Evolutionary conservation across 2,888 invertebrate species (phyloP).

Genomic region (Lasioglossum pauxillum): DNA sequence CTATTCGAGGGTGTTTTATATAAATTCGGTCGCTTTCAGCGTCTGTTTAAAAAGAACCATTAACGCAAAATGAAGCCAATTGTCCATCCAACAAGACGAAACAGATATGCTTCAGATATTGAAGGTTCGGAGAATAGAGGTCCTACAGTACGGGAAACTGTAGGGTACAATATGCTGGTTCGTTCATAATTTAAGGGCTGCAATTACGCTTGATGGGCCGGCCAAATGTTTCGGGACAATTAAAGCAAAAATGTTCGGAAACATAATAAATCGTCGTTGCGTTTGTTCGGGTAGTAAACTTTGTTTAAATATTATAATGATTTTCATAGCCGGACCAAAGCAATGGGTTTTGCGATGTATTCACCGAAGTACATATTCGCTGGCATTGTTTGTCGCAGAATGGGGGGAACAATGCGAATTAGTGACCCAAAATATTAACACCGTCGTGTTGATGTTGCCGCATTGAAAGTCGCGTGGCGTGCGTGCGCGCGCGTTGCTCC

Average conservation of each 20-base stretch:
- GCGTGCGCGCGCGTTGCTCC: not conserved
- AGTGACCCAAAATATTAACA: slow-evolving; percentile 24
- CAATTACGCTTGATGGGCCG: not conserved
- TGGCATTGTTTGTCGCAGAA: not conserved
- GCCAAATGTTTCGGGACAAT: not conserved
- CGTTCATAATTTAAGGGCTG: not conserved
- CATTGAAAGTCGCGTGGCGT: not conserved
- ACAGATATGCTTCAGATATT: too few species aligned
- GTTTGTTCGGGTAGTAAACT: not conserved
- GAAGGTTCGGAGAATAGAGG: not conserved
- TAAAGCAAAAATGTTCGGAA: not conserved
- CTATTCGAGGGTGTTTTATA: too few species aligned
- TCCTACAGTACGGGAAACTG: not conserved
- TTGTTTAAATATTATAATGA: not conserved
- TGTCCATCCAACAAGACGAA: too few species aligned
- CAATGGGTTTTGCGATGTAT: not conserved
- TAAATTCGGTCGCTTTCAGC: too few species aligned
- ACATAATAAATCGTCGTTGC: not conserved
- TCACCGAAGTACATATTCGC: not conserved
- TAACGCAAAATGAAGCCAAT: too few species aligned
- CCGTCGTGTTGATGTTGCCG: not conserved
- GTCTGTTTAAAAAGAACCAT: too few species aligned
- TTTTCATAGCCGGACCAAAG: not conserved
- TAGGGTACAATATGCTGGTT: not conserved
- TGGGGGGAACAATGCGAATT: slow-evolving; percentile 3